Evolutionary conservation across 2,888 invertebrate species (phyloP), one percentile per base, ranked within the genome.

Genomic region (Belgica antarctica): DNA sequence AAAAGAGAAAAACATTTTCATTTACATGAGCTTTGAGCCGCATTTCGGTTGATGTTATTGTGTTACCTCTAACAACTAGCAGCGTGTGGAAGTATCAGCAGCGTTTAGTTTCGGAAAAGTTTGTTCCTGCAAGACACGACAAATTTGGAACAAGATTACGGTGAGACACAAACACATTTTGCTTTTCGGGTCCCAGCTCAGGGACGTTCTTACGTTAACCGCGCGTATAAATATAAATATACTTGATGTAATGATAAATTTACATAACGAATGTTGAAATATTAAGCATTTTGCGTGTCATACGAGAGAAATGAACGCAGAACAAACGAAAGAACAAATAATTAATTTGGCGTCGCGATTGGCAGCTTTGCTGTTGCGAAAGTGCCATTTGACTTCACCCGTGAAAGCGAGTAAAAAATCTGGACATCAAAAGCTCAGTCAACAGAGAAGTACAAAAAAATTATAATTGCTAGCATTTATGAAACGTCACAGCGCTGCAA

Each of bases 251-350:
- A 52, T 52, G 52, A 52, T 27, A 59, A 59, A 59, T 59, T 27
- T 59, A 59, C 59, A 59, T 59, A 52, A 19, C 52, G 24, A 52
- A 52, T 19, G 52, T 19, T 52, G 41, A 41, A 41, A 41, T 41
- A 41, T 41, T 41, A 41, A 41, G 24, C 24, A 52, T 52, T 19
- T 52, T 19, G 52, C 52, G 52, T 52, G 52, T 7, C 52, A 31
- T 31, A 31, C 31, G 5, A 10, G 10, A 31, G 31, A 7, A 7
- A 4, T 31, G 4, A 10, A 4, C 31, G 4, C 10, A 7, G 10
- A 31, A 31, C 10, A 4, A 7, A 31, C 5, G 5, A 31, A 31
- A 31, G 31, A 10, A 31, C 31, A 31, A 31, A 31, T 31, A 31
- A 31, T 31, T 7, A 31, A 31, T 31, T 4, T 31, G 31, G 10